Conservation (phyloP, 2,888 invertebrate genomes). For the Melanostoma mellinum region DNA sequence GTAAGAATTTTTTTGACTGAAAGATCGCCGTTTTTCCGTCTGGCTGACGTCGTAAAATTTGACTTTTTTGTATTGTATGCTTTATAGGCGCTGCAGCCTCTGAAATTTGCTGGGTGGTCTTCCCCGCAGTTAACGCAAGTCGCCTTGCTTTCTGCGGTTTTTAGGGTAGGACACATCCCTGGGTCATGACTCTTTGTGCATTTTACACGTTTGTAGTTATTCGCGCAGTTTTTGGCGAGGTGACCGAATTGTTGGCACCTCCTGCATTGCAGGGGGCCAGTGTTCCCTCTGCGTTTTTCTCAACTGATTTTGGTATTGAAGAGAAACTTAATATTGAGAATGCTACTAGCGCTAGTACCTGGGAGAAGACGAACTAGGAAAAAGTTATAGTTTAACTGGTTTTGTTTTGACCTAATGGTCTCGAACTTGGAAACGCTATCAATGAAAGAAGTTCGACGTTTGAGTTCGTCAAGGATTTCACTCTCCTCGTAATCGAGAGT, state of each 20-base stretch:
- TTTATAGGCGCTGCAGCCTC: constrained; percentile 16
- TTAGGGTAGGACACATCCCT: background rate
- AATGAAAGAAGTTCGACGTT: no score
- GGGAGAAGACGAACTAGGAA: no score
- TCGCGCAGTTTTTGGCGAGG: background rate
- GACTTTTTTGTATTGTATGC: background rate
- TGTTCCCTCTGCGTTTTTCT: background rate
- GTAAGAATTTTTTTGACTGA: background rate
- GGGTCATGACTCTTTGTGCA: background rate
- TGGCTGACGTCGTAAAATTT: background rate
- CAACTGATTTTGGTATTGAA: background rate
- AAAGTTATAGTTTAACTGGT: no score
- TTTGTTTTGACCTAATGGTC: no score
- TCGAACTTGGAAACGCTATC: no score
- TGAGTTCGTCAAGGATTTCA: no score
- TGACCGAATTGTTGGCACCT: background rate
- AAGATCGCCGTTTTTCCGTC: background rate
- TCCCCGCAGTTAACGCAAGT: constrained; percentile 1
- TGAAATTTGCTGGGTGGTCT: constrained; percentile 29
- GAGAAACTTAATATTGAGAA: no score
- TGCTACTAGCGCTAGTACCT: no score
- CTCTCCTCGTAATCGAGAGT: no score
- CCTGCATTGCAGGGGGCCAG: background rate
- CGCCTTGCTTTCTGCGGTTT: background rate
- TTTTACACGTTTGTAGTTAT: background rate